These are phyloP conservation scores for Drosophila mettleri DNA, from an alignment of 2,888 invertebrate species.

Conservation along the genomic window DNA sequence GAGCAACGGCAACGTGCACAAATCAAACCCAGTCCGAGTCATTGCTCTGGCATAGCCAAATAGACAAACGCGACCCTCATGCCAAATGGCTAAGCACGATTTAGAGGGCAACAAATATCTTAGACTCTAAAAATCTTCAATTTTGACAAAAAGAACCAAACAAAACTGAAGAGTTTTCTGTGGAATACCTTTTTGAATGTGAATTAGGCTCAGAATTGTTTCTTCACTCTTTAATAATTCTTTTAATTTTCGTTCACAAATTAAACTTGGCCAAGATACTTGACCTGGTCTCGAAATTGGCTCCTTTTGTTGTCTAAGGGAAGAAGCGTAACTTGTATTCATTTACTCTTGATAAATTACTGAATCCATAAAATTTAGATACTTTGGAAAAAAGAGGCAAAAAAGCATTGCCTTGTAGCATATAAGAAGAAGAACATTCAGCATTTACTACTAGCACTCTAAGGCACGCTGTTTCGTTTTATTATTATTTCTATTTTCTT, in stretches of 20 bases:
- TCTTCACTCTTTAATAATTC: neutral
- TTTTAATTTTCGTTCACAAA: too few relatives aligned
- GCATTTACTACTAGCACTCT: neutral
- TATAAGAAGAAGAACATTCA: too few relatives aligned
- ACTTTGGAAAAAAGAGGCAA: neutral
- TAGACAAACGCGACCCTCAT: conserved; percentile 56
- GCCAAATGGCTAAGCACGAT: conserved; percentile 48
- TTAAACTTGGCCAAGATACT: neutral
- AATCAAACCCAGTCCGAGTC: conserved; percentile 49
- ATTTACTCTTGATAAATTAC: neutral
- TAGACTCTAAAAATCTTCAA: neutral
- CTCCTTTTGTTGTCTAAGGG: neutral
- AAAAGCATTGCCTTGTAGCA: neutral
- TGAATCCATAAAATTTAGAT: neutral
- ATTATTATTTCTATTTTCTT: neutral
- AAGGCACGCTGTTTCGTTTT: neutral
- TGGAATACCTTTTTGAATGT: neutral
- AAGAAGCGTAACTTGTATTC: neutral
- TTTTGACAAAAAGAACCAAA: neutral
- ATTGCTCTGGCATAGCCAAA: conserved; percentile 49
- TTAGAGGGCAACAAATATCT: neutral
- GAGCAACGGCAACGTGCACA: conserved; percentile 41
- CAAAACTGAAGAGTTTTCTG: too few relatives aligned
- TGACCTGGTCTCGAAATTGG: neutral
- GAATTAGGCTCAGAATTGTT: too few relatives aligned